Evolutionary conservation across 2,113 vertebrate genomes (phyloP), one percentile per base, ranked within the genome.

Genomic region (Phyllostomus hastatus): DNA sequence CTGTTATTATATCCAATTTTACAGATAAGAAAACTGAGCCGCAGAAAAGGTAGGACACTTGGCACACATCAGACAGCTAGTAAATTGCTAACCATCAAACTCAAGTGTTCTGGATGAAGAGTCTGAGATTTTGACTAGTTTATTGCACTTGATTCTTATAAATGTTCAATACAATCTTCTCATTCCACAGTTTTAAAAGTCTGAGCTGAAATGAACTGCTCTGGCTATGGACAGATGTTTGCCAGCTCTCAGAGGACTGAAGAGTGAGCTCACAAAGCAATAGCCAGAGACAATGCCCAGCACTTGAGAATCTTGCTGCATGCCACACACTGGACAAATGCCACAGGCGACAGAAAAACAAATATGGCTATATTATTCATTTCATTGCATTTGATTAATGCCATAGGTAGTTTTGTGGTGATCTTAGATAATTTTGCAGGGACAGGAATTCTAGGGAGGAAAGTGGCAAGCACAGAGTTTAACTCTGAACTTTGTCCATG

Each of bases 21-120:
- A 92, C 24, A 92, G 66, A 78, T 43, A 54, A 97, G 70, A 87
- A 93, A 73, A 90, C 48, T 15, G 52, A 96, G 19, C 17, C 19
- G 69, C 26, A 72, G 14, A 48, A 96, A 61, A 14, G 7, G 43
- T 50, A 57, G 6, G 67, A 61, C 20, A 52, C 6, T 5, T 69
- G 10, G 3, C 22, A 5, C n/a, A 14, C 26, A 66, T 48, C 20
- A 5, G 35, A 26, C 0, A 24, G 17, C 28, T 28, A 91, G 11
- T 38, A 38, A 86, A 73, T 2, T 20, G 3, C 57, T 70, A 5
- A 33, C 57, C 48, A 12, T 48, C 24, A 78, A 81, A 84, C 35
- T 86, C 82, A 35, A 26, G 2, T 9, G 52, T 5, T 76, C 38
- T 75, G 28, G 22, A 26, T 91, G 41, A 31, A 82, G 50, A 20